Evolutionary conservation across 2,797 vertebrate species (phyloP).

Genomic region (Choloepus didactylus): DNA sequence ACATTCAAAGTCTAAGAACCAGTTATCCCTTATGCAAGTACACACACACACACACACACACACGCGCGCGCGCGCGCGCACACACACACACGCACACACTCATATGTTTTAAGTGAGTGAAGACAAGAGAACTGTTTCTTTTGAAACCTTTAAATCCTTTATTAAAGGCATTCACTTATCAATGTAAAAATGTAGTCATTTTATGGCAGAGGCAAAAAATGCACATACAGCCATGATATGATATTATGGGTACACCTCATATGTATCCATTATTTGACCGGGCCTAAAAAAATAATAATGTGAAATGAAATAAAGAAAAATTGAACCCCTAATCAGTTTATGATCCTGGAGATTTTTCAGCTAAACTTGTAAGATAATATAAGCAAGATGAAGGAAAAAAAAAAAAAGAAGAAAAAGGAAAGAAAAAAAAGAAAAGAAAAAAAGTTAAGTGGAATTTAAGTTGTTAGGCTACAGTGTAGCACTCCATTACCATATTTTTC

Average conservation of each 20-base stretch:
- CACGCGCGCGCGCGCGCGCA: not conserved
- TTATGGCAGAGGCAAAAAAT: not conserved
- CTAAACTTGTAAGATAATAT: conserved; percentile 84
- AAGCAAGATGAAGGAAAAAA: conserved; percentile 79
- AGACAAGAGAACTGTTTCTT: not conserved
- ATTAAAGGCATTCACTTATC: not conserved
- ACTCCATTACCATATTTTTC: conserved; percentile 90
- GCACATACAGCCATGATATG: not conserved
- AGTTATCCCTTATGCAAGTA: not conserved
- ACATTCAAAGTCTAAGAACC: not conserved
- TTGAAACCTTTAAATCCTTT: not conserved
- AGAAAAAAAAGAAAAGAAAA: conserved; percentile 63
- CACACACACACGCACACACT: not conserved
- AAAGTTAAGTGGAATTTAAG: conserved; percentile 88
- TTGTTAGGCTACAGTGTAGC: conserved; percentile 87
- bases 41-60: accelerated
- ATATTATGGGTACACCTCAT: not conserved
- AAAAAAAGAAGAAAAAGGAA: not conserved
- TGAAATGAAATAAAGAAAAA: conserved; percentile 84
- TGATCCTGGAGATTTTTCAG: conserved; percentile 80
- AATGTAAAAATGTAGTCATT: not conserved
- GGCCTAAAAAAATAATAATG: not conserved
- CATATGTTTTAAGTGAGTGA: not conserved
- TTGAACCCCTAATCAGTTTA: conserved; percentile 84
- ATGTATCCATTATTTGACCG: not conserved